A percentile compares a stretch with the other conserved stretches of the same genome.
Evolutionary conservation across 2,797 vertebrate species (phyloP).

Genomic region (Hydrophis major): DNA sequence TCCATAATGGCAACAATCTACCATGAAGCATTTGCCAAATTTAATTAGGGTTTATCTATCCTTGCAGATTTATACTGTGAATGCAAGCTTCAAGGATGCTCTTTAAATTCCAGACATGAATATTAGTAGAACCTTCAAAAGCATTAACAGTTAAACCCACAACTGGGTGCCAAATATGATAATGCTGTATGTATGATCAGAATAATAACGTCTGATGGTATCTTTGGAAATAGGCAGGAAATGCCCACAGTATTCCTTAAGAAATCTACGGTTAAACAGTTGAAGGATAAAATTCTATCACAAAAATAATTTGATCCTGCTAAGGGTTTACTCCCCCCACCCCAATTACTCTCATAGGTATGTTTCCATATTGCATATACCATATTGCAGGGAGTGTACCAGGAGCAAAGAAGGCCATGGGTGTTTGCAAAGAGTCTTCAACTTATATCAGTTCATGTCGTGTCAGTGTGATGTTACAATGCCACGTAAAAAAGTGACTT

Average conservation of each 20-base stretch:
- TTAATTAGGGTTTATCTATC: not conserved
- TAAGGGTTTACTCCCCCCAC: accelerated
- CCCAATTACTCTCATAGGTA: not conserved
- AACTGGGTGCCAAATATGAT: not conserved
- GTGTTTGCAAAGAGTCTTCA: not conserved
- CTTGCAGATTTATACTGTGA: not conserved
- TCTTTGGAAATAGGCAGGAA: not conserved
- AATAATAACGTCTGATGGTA: not conserved
- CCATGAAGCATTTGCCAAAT: not conserved
- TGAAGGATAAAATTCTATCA: not conserved
- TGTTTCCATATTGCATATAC: not conserved
- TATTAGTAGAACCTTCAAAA: not conserved
- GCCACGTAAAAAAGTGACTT: too few species aligned
- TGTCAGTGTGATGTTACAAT: not conserved
- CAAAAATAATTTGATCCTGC: not conserved
- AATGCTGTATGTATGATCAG: not conserved
- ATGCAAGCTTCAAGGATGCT: not conserved
- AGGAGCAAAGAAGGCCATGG: not conserved
- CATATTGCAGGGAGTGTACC: not conserved
- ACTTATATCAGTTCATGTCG: not conserved
- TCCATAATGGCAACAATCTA: not conserved
- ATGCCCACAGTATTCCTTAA: not conserved
- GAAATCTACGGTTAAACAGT: not conserved
- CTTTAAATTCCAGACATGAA: not conserved
- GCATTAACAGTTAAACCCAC: not conserved